Conservation (phyloP, 2,888 invertebrate species). For the Sphaerophoria taeniata region DNA sequence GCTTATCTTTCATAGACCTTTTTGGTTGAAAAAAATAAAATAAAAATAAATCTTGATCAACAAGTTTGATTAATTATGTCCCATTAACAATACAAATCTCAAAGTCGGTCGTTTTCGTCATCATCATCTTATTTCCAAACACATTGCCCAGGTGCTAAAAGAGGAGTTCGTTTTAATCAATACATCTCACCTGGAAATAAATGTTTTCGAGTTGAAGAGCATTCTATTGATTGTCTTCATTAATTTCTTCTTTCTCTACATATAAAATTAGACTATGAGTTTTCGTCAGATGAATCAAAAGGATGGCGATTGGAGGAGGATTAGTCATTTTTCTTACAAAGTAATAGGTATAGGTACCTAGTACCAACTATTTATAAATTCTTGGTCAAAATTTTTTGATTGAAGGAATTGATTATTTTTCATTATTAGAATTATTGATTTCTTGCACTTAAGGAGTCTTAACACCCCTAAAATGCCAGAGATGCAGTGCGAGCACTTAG, state of each 20-base stretch:
- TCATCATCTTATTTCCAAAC: not conserved
- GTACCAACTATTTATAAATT: not conserved
- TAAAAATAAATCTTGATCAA: constrained; percentile 18
- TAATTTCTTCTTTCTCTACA: constrained; percentile 13
- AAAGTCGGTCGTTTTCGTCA: not conserved
- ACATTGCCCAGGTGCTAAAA: constrained; percentile 7
- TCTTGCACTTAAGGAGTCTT: too few relatives aligned
- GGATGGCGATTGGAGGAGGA: constrained; percentile 4
- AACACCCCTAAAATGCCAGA: too few relatives aligned
- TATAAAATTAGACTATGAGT: constrained; percentile 2
- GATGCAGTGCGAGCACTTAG: too few relatives aligned
- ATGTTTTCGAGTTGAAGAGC: not conserved
- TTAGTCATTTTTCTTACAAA: not conserved
- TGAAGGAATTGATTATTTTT: too few relatives aligned
- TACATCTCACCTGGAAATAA: constrained; percentile 23
- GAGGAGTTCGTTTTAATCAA: constrained; percentile 10
- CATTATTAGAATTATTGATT: too few relatives aligned
- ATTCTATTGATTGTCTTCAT: constrained; percentile 29
- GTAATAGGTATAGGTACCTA: not conserved
- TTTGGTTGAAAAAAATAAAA: not conserved
- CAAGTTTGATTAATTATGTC: constrained; percentile 37
- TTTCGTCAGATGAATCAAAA: constrained; percentile 16
- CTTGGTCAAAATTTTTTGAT: too few relatives aligned
- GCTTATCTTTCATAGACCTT: not conserved
- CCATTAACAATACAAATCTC: constrained; percentile 15